phyloP scores from a whole-genome alignment of 2,888 invertebrate genomes.

The Gnatocerus cornutus region DNA sequence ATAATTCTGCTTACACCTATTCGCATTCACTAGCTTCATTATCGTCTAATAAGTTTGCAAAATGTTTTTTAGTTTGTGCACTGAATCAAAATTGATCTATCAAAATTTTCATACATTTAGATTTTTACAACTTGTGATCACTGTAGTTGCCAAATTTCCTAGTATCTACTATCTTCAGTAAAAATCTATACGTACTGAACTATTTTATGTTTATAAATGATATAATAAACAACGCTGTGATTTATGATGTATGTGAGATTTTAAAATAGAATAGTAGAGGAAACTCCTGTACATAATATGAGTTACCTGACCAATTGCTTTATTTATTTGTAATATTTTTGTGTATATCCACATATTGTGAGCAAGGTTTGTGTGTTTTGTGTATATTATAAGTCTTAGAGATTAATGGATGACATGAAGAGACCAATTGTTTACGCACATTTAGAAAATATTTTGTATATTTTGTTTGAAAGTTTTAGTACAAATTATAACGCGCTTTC shows the following conservation, averaged over 20 bases:
- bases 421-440: neutral
- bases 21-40: neutral
- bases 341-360: conserved; percentile 2
- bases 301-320: conserved; percentile 44
- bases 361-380: conserved; percentile 5
- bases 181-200: conserved; percentile 14
- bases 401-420: neutral
- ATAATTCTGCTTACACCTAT: neutral
- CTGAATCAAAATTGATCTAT: neutral
- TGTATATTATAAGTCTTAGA: neutral
- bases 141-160: conserved; percentile 23
- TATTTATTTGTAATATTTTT: conserved; percentile 26
- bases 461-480: too few species aligned
- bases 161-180: conserved; percentile 12
- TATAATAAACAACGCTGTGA: conserved; percentile 28
- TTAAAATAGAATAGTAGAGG: conserved; percentile 37
- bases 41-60: too few species aligned
- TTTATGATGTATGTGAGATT: conserved; percentile 43
- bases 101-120: neutral
- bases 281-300: conserved; percentile 30
- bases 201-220: conserved; percentile 1
- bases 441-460: too few species aligned
- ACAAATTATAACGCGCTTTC: too few species aligned
- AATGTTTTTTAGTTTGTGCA: neutral
- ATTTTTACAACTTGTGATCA: neutral